These are phyloP conservation scores for Pachyseris speciosa DNA, from an alignment of 64 coral and sea anemone genomes.

Conservation along the genomic window DNA sequence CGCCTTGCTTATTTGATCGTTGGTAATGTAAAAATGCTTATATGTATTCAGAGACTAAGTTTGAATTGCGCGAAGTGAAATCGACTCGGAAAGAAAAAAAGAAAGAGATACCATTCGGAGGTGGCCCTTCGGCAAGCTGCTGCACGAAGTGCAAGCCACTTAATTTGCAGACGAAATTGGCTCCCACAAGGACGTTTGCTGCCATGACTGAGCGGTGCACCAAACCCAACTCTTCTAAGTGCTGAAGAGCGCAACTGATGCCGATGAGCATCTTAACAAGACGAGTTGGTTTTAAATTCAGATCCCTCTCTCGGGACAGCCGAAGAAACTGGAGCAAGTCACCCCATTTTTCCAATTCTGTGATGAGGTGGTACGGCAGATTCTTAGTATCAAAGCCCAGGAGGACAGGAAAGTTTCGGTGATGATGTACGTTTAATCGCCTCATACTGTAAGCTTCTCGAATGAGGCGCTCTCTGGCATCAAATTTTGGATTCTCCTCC, in stretches of 20 bases:
- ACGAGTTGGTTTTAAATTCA: not conserved
- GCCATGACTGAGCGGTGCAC: conserved; percentile 69
- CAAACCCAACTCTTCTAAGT: conserved; percentile 24
- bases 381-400: conserved; percentile 25
- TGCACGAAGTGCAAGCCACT: conserved; percentile 40
- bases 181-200: conserved; percentile 56
- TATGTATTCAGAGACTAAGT: too few species aligned
- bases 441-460: conserved; percentile 29
- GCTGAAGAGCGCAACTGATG: conserved; percentile 20
- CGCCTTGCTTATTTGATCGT: too few species aligned
- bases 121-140: not conserved
- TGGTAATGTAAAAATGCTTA: too few species aligned
- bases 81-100: too few species aligned
- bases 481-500: not conserved
- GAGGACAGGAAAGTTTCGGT: conserved; percentile 37
- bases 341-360: not conserved
- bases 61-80: too few species aligned
- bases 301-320: not conserved
- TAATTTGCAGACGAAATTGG: conserved; percentile 34
- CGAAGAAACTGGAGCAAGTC: conserved; percentile 61
- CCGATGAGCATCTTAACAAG: conserved; percentile 32
- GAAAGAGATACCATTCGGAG: too few species aligned
- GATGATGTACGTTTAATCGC: not conserved
- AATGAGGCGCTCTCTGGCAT: not conserved
- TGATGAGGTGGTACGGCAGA: conserved; percentile 61